Conservation (phyloP, 1,140 invertebrate genomes). For the Ostrea denselamellosa region DNA sequence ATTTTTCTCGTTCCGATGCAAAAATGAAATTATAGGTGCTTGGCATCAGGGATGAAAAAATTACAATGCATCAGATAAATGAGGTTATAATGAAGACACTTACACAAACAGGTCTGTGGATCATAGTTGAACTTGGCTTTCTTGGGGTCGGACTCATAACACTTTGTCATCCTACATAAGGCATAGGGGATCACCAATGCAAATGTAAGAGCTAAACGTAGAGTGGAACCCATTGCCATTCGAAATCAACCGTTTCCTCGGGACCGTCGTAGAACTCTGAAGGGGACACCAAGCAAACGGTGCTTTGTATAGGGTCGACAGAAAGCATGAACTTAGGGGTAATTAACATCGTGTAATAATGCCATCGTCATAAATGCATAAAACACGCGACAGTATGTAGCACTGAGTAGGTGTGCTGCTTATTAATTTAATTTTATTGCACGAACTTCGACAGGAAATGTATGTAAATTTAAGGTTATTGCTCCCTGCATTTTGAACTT, state of each 20-base stretch:
- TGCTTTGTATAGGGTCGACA: neutral
- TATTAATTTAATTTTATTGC: neutral
- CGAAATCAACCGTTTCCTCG: neutral
- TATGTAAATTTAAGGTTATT: neutral
- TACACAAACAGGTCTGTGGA: neutral
- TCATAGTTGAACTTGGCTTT: slow-evolving; percentile 12
- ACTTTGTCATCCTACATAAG: neutral
- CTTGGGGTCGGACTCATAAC: neutral
- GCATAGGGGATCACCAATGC: neutral
- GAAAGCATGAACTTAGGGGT: neutral
- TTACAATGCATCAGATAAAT: neutral
- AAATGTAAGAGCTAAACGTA: neutral
- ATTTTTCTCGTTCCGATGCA: neutral
- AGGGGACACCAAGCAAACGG: neutral
- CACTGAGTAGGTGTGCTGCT: neutral
- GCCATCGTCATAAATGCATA: slow-evolving; percentile 14
- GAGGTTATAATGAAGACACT: neutral
- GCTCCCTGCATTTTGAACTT: slow-evolving; percentile 2
- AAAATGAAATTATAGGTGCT: neutral
- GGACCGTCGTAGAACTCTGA: neutral
- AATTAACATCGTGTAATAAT: slow-evolving; percentile 18
- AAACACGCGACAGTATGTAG: neutral
- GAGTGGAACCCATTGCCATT: neutral
- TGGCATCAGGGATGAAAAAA: neutral
- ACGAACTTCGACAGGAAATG: neutral